Evolutionary conservation across 2,888 invertebrate species (phyloP).

Genomic region (Calliopum simillimum): DNA sequence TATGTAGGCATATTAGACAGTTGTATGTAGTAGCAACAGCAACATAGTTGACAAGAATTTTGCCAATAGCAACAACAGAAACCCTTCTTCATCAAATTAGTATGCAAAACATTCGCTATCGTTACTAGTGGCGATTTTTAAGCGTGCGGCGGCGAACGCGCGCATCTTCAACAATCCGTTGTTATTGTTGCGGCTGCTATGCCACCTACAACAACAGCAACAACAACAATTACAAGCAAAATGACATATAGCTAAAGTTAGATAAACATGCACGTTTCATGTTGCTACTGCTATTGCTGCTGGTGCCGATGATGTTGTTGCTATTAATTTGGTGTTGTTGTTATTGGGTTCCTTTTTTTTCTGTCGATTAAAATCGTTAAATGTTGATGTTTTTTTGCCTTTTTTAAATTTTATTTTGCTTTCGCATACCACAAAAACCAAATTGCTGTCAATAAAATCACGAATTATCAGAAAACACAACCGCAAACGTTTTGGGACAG

Average conservation of each 20-base stretch:
- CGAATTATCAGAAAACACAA: background rate
- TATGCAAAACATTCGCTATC: constrained; percentile 29
- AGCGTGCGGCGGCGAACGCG: background rate
- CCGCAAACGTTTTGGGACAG: background rate
- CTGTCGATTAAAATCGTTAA: constrained; percentile 23
- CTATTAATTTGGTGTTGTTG: constrained; percentile 2
- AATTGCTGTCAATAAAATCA: background rate
- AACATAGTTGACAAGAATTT: background rate
- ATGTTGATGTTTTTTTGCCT: constrained; percentile 2
- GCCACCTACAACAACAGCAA: constrained; percentile 20
- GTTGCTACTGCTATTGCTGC: constrained; percentile 6
- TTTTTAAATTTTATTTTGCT: background rate
- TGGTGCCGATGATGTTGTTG: constrained; percentile 2
- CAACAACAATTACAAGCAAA: constrained; percentile 9
- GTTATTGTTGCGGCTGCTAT: background rate
- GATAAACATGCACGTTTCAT: constrained; percentile 13
- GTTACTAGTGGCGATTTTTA: constrained; percentile 12
- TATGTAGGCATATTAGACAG: no score
- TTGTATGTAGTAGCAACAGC: background rate
- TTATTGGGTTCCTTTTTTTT: constrained; percentile 2
- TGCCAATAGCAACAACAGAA: background rate
- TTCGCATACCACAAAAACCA: constrained; percentile 10
- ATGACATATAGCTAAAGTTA: constrained; percentile 3
- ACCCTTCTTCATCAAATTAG: constrained; percentile 9
- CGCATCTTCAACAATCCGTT: constrained; percentile 5